Conservation (phyloP, 2,797 vertebrate genomes). For the Pachyuromys duprasi region DNA sequence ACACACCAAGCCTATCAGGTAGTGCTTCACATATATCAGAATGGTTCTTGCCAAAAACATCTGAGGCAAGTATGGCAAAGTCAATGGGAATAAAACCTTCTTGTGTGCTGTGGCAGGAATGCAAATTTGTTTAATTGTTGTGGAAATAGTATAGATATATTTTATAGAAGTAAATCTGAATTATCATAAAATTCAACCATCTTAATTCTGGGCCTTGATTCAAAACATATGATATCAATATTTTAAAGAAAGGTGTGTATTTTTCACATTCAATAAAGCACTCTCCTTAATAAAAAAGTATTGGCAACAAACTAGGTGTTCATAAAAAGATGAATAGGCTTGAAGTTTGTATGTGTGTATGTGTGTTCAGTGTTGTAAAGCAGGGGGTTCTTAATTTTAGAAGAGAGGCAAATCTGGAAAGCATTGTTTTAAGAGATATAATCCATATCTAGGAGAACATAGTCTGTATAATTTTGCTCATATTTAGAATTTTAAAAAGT, state of each 20-base stretch:
- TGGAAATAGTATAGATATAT: not conserved
- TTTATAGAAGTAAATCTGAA: not conserved
- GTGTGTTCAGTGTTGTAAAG: not conserved
- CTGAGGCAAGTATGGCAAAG: not conserved
- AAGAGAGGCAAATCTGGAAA: not conserved
- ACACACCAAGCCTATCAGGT: not conserved
- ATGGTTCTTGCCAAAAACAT: not conserved
- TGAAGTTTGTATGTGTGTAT: not conserved
- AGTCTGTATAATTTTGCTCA: not conserved
- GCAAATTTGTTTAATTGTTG: not conserved
- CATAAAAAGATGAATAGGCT: not conserved
- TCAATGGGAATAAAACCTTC: not conserved
- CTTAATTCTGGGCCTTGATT: not conserved
- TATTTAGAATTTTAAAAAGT: not conserved
- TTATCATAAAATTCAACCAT: not conserved
- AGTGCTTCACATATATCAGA: not conserved
- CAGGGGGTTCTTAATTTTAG: not conserved
- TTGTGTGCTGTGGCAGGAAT: not conserved
- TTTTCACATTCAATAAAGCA: not conserved
- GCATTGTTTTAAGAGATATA: not conserved
- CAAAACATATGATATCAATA: not conserved
- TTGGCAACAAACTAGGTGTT: not conserved
- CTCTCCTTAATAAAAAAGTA: not conserved
- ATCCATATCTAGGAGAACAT: no score
- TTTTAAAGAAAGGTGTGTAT: not conserved